phyloP scores from a whole-genome alignment of 2,797 vertebrate species.

The Silurus aristotelis region DNA sequence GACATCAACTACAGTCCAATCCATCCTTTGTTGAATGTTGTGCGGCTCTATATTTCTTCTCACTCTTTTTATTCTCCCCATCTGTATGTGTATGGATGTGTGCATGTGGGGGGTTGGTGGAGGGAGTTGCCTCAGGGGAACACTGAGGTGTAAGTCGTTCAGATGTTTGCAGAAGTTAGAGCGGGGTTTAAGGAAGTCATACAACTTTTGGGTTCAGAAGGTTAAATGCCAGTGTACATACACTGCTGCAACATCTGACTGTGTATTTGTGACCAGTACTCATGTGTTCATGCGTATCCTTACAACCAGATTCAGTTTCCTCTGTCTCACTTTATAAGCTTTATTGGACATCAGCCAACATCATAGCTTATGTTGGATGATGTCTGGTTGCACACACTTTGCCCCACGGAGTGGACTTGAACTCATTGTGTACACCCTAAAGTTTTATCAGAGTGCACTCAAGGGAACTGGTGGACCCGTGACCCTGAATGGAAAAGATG shows the following conservation, averaged over 20 bases:
- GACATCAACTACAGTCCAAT: too few relatives aligned
- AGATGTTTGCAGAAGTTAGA: conserved; percentile 60
- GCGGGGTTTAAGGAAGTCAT: conserved; percentile 68
- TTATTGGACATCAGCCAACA: neutral
- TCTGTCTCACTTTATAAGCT: neutral
- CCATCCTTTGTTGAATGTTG: neutral
- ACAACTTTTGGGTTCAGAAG: conserved; percentile 50
- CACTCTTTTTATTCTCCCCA: neutral
- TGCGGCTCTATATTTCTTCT: neutral
- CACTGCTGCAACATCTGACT: neutral
- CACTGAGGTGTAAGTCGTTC: neutral
- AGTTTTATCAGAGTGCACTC: conserved; percentile 42
- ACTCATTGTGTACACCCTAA: conserved; percentile 37
- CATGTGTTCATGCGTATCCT: neutral
- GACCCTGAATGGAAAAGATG: conserved; percentile 49
- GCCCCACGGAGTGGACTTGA: conserved; percentile 36
- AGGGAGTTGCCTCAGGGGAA: neutral
- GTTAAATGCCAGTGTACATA: conserved; percentile 61
- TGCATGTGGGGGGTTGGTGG: conserved; percentile 8
- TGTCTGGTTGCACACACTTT: conserved; percentile 28
- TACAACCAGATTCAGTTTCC: neutral
- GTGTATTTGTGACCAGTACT: neutral
- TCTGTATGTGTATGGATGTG: conserved; percentile 11
- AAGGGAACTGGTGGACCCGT: conserved; percentile 41
- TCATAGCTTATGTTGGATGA: conserved; percentile 23